These are phyloP conservation scores for Rhegmatorhina hoffmannsi DNA, from an alignment of 2,113 vertebrate species.

Conservation along the genomic window DNA sequence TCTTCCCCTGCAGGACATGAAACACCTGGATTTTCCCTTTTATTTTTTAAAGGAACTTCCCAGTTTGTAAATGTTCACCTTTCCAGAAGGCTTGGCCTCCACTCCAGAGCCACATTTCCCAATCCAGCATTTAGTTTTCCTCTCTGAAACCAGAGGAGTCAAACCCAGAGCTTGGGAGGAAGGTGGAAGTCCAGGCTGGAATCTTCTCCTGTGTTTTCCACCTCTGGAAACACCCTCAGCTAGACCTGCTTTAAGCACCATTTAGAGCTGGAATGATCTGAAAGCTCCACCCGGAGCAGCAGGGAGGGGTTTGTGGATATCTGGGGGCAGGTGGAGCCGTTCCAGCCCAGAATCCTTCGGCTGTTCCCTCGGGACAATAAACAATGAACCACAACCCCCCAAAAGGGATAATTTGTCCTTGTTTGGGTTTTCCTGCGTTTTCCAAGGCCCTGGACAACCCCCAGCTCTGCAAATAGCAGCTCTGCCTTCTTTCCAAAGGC, in stretches of 20 bases:
- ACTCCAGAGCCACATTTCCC: fast-evolving
- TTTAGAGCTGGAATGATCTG: fast-evolving
- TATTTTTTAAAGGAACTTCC: not conserved
- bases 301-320: fast-evolving
- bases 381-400: not conserved
- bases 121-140: not conserved
- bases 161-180: not conserved
- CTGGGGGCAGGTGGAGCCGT: not conserved
- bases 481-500: slow-evolving; percentile 13
- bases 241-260: not conserved
- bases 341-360: not conserved
- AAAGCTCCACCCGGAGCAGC: not conserved
- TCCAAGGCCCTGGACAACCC: not conserved
- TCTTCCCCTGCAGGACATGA: not conserved
- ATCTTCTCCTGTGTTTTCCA: not conserved
- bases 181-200: not conserved
- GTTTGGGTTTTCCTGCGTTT: not conserved
- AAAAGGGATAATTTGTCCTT: fast-evolving
- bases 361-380: fast-evolving
- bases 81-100: not conserved
- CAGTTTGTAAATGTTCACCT: not conserved
- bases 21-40: not conserved
- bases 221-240: not conserved
- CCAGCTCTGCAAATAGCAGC: not conserved
- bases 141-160: not conserved